Base-by-base conservation (phyloP, 2,113 vertebrate genomes). In the Hyperoodon ampullatus region DNA sequence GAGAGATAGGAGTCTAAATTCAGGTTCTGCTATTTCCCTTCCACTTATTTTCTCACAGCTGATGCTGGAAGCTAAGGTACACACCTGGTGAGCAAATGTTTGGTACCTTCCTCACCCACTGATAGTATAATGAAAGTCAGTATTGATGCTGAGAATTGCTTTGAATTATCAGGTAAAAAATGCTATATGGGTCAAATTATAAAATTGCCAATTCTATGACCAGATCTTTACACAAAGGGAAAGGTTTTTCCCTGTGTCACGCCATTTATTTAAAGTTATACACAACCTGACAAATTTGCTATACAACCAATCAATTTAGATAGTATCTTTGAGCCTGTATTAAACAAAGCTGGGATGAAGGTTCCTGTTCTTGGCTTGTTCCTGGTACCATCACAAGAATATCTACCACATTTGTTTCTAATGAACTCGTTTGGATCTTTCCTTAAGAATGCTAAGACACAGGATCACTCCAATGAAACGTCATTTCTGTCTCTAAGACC, bases 161-260 rank as follows among this genome's bases (percentile, higher is more conserved):
- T 71, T 88, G 80, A 97, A 33, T 90, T 75, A 72, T 72, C 84
- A 96, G 33, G 10, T 39, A 68, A 86, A 89, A 94, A 50, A 42
- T 42, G 39, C 19, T 80, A 26, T 68, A 9, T 65, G 24, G 24
- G 26, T 92, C 77, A 71, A 70, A 65, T 88, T 61, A 63, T 33
- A 80, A 93, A 95, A 92, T 47, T 81, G 6, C 33, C 47, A 44
- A 6, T 95, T 87, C 42, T 93, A 24, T 74, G 71, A n/a, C 16
- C 30, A 61, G 8, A 61, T 85, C 13, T 86, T 30, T 75, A 21
- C 53, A 53, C 16, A 83, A 70, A 9, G 39, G 77, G 30, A 94
- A 92, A 95, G 42, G 8, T 19, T 47, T 70, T 86, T 30, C 13
- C 26, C 39, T 66, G 13, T 55, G 28, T 23, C 5, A 42, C 33